Evolutionary conservation across 2,797 vertebrate genomes (phyloP), one percentile per base, ranked within the genome.

Genomic region (Melanotaenia nigrans): DNA sequence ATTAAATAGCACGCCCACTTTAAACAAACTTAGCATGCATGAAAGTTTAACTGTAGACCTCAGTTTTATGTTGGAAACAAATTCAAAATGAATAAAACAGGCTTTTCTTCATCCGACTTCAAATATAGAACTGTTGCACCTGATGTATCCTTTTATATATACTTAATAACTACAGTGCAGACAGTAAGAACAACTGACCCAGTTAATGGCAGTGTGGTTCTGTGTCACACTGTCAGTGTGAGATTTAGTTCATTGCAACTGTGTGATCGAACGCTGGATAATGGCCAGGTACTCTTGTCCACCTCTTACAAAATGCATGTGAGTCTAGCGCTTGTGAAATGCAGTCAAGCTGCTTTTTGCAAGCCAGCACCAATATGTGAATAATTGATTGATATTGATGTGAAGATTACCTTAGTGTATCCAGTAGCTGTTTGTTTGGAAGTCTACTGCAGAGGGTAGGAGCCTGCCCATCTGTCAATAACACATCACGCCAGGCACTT

Each of bases 301-400:
- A 53, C 65, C 62, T 86, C 73, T 28, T 90, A 59, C 86, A 87
- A 92, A 85, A 88, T 91, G 84, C 87, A 92, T 89, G 77, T 32
- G 13, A 5, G 90, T 91, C 90, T 91, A 10, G 81, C 90, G 69
- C 87, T 77, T 60, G 33, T 69, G 65, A 87, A 82, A 90, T 68
- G 56, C 77, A 81, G 69, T 61, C 42, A 32, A 70, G 79, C 75
- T 65, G 84, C 80, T 90, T 89, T 92, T 90, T 36, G 14, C 85
- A 40, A 85, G 81, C 74, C 68, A 35, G 81, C 79, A 47, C 77
- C 87, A 81, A 85, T 87, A 82, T 80, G 79, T 92, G 78, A 93
- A 93, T 91, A 86, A 92, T 92, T 89, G 86, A 92, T 89, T 75
- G 54, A 36, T 86, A 84, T 84, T 45, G 85, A 90, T 72, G 86